These are phyloP conservation scores for Syngnathus typhle DNA, from an alignment of 2,113 vertebrate species.

Conservation along the genomic window DNA sequence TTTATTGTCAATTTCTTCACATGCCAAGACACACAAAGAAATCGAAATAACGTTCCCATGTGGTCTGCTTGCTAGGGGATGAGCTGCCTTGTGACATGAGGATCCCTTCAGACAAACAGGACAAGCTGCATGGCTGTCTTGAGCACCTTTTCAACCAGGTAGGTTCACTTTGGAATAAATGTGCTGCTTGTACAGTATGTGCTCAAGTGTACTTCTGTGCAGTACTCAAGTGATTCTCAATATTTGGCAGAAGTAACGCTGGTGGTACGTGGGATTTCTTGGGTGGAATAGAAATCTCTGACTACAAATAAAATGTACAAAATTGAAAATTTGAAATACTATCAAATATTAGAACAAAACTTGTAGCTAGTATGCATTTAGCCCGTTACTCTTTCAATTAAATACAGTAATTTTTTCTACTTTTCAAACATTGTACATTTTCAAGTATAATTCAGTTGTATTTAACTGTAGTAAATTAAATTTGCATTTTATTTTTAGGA, in stretches of 20 bases:
- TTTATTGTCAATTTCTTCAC: too few species aligned
- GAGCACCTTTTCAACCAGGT: slow-evolving; percentile 99
- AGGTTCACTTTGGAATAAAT: neutral
- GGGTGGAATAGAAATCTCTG: neutral
- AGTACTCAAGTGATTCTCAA: neutral
- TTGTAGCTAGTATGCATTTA: too few species aligned
- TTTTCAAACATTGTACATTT: too few species aligned
- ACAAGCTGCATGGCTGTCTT: slow-evolving; percentile 94
- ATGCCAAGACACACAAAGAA: too few species aligned
- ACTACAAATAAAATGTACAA: neutral
- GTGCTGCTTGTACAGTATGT: neutral
- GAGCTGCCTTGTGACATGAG: slow-evolving; percentile 96
- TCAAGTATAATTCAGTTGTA: too few species aligned
- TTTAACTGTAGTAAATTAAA: too few species aligned
- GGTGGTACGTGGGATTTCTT: neutral
- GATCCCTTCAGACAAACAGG: slow-evolving; percentile 93
- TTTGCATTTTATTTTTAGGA: too few species aligned
- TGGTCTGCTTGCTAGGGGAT: slow-evolving; percentile 73
- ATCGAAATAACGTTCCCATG: too few species aligned
- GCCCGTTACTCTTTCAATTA: too few species aligned
- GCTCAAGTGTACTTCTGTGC: neutral
- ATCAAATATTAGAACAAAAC: neutral
- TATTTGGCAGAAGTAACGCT: neutral
- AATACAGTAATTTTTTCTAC: too few species aligned
- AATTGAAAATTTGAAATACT: neutral